phyloP scores from a whole-genome alignment of 2,113 vertebrate genomes.

The Danionella cerebrum region DNA sequence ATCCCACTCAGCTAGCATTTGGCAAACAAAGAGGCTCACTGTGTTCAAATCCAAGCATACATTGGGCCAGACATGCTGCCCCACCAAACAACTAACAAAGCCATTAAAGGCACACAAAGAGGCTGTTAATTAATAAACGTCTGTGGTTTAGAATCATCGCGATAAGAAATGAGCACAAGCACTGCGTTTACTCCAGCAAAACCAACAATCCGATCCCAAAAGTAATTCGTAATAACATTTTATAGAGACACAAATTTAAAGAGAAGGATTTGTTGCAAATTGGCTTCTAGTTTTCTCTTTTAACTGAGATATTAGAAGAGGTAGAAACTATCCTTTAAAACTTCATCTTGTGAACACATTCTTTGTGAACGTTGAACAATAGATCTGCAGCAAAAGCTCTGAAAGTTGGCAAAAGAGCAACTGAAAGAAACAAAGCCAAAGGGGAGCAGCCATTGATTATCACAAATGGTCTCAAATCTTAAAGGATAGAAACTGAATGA shows the following conservation, averaged over 20 bases:
- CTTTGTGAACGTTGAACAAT: constrained; percentile 30
- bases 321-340: too few species aligned
- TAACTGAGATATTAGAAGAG: too few species aligned
- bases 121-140: background rate
- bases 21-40: background rate
- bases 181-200: background rate
- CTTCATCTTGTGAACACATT: too few species aligned
- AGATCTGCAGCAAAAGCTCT: background rate
- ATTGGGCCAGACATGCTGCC: background rate
- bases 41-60: constrained; percentile 13
- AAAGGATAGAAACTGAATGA: background rate
- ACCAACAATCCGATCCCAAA: background rate
- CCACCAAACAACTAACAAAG: background rate
- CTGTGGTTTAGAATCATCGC: background rate
- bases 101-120: background rate
- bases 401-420: constrained; percentile 22
- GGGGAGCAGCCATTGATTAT: too few species aligned
- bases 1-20: background rate
- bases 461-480: constrained; percentile 40
- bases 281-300: too few species aligned
- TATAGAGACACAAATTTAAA: too few species aligned
- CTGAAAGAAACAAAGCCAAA: constrained; percentile 25
- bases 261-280: too few species aligned
- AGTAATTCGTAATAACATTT: background rate
- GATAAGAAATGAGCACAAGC: background rate